Percentiles rank a stretch among this genome's conserved stretches.
These are phyloP conservation scores for Oscheius onirici DNA, from an alignment of 2,888 invertebrate genomes.

Conservation along the genomic window DNA sequence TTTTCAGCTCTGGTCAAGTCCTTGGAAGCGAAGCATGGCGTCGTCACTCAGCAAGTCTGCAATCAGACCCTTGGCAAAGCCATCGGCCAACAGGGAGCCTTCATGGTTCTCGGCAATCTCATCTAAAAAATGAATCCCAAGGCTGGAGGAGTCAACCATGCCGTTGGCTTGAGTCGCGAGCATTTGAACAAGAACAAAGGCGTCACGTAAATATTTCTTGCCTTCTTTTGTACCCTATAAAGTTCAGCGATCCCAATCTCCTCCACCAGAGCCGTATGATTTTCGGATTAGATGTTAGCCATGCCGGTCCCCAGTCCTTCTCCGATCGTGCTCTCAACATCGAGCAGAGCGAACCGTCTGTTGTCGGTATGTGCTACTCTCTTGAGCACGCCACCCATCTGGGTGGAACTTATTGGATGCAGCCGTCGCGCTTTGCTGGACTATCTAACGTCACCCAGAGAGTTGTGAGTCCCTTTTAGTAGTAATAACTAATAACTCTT, in stretches of 20 bases:
- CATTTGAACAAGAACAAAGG: not conserved
- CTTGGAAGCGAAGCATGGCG: slow-evolving; percentile 40
- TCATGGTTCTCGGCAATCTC: slow-evolving; percentile 38
- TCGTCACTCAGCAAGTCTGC: slow-evolving; percentile 45
- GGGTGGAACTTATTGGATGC: slow-evolving; percentile 31
- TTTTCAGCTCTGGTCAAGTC: slow-evolving; percentile 35
- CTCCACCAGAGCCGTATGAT: slow-evolving; percentile 40
- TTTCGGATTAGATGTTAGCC: slow-evolving; percentile 49
- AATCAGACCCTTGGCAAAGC: slow-evolving; percentile 36
- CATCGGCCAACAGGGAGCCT: slow-evolving; percentile 19
- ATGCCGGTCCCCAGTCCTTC: slow-evolving; percentile 44
- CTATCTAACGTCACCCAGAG: slow-evolving; percentile 18
- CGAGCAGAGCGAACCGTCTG: slow-evolving; percentile 39
- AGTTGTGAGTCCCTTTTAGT: not conserved
- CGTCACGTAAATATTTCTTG: not conserved
- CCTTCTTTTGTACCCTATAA: not conserved
- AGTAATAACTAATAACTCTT: not conserved
- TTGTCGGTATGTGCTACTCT: slow-evolving; percentile 39
- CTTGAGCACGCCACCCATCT: not conserved
- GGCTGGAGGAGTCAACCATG: slow-evolving; percentile 36
- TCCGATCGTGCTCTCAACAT: slow-evolving; percentile 38
- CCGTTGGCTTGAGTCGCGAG: not conserved
- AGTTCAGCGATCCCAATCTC: slow-evolving; percentile 35
- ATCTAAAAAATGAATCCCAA: slow-evolving; percentile 38
- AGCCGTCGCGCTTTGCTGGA: slow-evolving; percentile 32